phyloP scores from a whole-genome alignment of 2,113 vertebrate species.

The Cyanistes caeruleus region DNA sequence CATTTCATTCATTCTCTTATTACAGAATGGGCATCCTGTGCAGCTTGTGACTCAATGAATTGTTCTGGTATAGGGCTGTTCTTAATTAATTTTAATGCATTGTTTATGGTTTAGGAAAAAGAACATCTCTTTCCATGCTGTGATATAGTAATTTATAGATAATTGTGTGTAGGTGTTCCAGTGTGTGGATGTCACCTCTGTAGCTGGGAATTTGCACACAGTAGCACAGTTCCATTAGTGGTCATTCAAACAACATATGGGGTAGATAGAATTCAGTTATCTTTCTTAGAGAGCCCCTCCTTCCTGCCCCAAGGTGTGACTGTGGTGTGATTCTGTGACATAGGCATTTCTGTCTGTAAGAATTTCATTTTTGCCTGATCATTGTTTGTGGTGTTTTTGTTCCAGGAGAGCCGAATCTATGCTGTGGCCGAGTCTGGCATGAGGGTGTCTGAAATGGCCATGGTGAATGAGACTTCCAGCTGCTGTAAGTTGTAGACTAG shows the following conservation, averaged over 20 bases:
- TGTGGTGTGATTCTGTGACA: not conserved
- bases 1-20: conserved; percentile 21
- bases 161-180: not conserved
- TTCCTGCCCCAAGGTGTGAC: not conserved
- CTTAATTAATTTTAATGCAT: not conserved
- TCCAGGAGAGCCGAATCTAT: conserved; percentile 90
- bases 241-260: not conserved
- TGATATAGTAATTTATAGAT: not conserved
- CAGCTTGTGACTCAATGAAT: not conserved
- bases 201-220: not conserved
- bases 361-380: not conserved
- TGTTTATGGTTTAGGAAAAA: not conserved
- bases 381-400: not conserved
- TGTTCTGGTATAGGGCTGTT: not conserved
- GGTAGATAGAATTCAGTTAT: not conserved
- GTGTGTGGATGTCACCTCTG: not conserved
- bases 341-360: not conserved
- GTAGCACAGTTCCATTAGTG: not conserved
- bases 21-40: not conserved
- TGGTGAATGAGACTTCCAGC: conserved; percentile 68
- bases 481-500: conserved; percentile 75
- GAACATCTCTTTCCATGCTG: not conserved
- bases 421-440: conserved; percentile 88
- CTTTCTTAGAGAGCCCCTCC: not conserved
- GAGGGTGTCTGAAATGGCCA: conserved; percentile 83